Percentiles rank a stretch among this genome's conserved stretches.
Evolutionary conservation across 64 coral and sea anemone genomes (phyloP).

Genomic region (Acropora yongei): DNA sequence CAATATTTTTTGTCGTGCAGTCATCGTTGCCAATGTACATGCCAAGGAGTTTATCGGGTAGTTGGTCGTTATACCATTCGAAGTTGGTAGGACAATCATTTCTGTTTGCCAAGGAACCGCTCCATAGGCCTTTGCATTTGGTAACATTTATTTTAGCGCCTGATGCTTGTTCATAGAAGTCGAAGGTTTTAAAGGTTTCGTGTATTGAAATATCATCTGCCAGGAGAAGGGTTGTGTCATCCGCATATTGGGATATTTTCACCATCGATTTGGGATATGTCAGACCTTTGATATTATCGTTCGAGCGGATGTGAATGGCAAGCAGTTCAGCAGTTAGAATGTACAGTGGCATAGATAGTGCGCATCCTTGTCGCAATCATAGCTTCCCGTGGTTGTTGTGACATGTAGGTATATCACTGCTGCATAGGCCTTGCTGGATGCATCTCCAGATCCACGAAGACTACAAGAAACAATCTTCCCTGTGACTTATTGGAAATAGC

Average conservation of each 20-base stretch:
- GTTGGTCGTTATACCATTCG: background rate
- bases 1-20: background rate
- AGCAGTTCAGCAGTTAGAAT: conserved; percentile 7
- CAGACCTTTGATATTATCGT: background rate
- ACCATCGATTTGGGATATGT: background rate
- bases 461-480: too few species aligned
- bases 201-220: background rate
- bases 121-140: conserved; percentile 31
- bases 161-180: conserved; percentile 29
- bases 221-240: conserved; percentile 36
- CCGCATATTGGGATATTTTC: conserved; percentile 22
- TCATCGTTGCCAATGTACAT: background rate
- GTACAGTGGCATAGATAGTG: conserved; percentile 57
- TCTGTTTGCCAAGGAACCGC: background rate
- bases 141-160: conserved; percentile 36
- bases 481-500: too few species aligned
- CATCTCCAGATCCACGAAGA: too few species aligned
- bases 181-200: background rate
- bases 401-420: too few species aligned
- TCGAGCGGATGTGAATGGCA: background rate
- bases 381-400: too few species aligned
- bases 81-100: background rate
- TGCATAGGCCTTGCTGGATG: too few species aligned
- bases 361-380: background rate
- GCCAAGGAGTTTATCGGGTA: background rate